These are phyloP conservation scores for Palythoa grandis DNA, from an alignment of 92 coral and sea anemone species.

Conservation along the genomic window DNA sequence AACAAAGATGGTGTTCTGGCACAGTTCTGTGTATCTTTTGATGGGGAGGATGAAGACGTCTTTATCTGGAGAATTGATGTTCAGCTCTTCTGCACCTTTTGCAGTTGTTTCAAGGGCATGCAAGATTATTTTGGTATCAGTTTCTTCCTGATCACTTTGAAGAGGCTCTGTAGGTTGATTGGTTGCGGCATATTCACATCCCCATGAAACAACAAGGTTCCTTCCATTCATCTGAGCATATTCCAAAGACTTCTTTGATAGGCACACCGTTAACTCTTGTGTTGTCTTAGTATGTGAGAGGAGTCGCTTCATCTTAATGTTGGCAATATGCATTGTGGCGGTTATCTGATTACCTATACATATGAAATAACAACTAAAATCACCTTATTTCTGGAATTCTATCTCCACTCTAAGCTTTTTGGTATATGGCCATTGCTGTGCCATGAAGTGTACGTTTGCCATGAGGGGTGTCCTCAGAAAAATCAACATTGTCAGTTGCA, in stretches of 20 bases:
- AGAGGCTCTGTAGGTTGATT: constrained; percentile 11
- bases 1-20: constrained; percentile 4
- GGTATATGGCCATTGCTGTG: no score
- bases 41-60: constrained; percentile 35
- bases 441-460: no score
- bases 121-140: not conserved
- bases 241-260: no score
- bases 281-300: constrained; percentile 43
- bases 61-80: constrained; percentile 19
- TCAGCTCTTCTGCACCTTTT: constrained; percentile 39
- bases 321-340: constrained; percentile 17
- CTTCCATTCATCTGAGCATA: no score
- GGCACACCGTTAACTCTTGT: constrained; percentile 8
- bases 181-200: constrained; percentile 40
- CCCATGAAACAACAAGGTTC: not conserved
- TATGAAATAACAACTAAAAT: no score
- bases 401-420: no score
- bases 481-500: no score
- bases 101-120: constrained; percentile 51
- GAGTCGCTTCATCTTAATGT: constrained; percentile 43
- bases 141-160: not conserved
- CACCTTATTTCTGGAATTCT: no score
- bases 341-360: constrained; percentile 1
- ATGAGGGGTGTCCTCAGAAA: no score
- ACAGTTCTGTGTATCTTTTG: constrained; percentile 44